Evolutionary conservation across 2,113 vertebrate species (phyloP).

Genomic region (Mobula hypostoma): DNA sequence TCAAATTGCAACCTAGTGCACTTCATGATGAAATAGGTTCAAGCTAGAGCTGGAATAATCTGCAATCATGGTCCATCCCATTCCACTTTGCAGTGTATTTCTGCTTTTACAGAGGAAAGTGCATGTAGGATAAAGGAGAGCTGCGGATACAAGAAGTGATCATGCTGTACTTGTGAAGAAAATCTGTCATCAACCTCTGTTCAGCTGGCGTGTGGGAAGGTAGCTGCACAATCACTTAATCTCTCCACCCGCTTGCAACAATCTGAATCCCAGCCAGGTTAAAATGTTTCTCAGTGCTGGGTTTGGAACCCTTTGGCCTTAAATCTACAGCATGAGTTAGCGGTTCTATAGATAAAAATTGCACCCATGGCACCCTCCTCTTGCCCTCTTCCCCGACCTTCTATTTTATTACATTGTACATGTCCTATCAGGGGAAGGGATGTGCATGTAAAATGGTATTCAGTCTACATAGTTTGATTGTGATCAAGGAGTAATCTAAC

Average conservation of each 20-base stretch:
- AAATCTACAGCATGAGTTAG: background rate
- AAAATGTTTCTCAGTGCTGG: background rate
- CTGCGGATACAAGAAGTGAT: background rate
- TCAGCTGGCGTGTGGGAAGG: background rate
- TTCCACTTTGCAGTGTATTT: background rate
- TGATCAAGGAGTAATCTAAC: background rate
- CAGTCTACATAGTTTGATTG: background rate
- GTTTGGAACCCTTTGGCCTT: background rate
- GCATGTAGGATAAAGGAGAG: background rate
- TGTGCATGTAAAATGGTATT: constrained; percentile 19
- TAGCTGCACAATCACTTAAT: background rate
- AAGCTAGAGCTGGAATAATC: background rate
- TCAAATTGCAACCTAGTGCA: background rate
- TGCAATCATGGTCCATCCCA: background rate
- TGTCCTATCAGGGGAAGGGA: background rate
- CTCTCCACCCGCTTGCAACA: background rate
- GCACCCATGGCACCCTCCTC: background rate
- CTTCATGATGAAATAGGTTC: background rate
- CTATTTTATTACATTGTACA: no score
- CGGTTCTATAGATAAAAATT: background rate
- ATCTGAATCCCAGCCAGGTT: background rate
- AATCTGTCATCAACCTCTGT: background rate
- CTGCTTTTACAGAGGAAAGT: background rate
- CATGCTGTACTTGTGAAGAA: background rate
- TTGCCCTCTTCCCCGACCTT: background rate